phyloP scores from a whole-genome alignment of 2,113 vertebrate genomes.

The Callopanchax toddi region DNA sequence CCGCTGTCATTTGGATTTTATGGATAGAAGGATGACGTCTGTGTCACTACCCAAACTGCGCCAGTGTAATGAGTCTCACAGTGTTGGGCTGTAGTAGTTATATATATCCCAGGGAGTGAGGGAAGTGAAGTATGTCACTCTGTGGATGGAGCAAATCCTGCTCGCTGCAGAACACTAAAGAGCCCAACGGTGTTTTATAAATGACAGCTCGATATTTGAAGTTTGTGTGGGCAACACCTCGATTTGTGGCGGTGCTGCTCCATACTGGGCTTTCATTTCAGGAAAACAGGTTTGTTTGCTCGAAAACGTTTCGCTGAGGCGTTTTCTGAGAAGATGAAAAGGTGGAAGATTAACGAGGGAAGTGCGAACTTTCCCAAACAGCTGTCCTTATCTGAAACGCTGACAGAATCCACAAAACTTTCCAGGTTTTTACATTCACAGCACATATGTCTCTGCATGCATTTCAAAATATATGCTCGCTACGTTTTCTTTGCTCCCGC shows the following conservation, averaged over 20 bases:
- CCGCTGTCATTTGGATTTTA: slow-evolving; percentile 55
- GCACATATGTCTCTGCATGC: not conserved
- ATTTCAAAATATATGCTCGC: not conserved
- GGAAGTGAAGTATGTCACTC: slow-evolving; percentile 59
- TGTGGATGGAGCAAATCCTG: slow-evolving; percentile 30
- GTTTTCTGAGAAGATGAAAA: not conserved
- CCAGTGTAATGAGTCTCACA: slow-evolving; percentile 52
- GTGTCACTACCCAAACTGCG: slow-evolving; percentile 48
- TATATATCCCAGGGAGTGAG: slow-evolving; percentile 55
- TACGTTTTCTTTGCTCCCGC: not conserved
- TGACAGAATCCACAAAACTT: slow-evolving; percentile 5
- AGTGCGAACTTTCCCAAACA: not conserved
- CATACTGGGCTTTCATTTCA: not conserved
- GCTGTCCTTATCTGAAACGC: not conserved
- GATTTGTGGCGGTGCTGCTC: not conserved
- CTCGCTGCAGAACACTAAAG: slow-evolving; percentile 38
- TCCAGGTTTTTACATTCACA: not conserved
- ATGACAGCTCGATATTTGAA: slow-evolving; percentile 24
- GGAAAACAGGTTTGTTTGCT: not conserved
- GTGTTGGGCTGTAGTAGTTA: slow-evolving; percentile 49
- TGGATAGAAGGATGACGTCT: slow-evolving; percentile 55
- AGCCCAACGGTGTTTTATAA: slow-evolving; percentile 14
- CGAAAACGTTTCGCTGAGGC: not conserved
- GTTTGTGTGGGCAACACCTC: not conserved
- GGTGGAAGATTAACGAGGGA: not conserved